phyloP scores from a whole-genome alignment of 2,888 invertebrate genomes.

The Tiphia femorata region DNA sequence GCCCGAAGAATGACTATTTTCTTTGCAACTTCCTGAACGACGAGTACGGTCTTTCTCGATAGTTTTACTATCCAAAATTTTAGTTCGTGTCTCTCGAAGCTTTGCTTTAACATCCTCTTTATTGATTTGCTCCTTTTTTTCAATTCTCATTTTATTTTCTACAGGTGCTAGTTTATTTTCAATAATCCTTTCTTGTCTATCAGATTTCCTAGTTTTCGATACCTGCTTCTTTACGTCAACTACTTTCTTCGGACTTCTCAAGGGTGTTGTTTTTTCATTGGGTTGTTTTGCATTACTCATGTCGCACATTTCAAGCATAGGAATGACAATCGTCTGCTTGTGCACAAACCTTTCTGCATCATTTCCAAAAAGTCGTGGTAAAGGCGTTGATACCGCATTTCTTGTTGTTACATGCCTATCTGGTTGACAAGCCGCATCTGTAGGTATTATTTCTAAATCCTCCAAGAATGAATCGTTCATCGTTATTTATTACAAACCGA shows the following conservation, averaged over 20 bases:
- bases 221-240: conserved; percentile 27
- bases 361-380: conserved; percentile 6
- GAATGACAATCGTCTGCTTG: conserved; percentile 1
- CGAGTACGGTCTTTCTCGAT: conserved; percentile 18
- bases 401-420: conserved; percentile 57
- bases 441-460: conserved; percentile 50
- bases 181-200: conserved; percentile 25
- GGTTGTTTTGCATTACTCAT: conserved; percentile 10
- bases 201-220: conserved; percentile 18
- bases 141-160: conserved; percentile 31
- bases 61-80: conserved; percentile 27
- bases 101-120: conserved; percentile 31
- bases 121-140: conserved; percentile 20
- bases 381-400: conserved; percentile 37
- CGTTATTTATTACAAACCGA: no score
- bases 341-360: conserved; percentile 12
- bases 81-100: conserved; percentile 22
- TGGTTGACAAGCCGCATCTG: conserved; percentile 25
- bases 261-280: neutral
- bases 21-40: conserved; percentile 37
- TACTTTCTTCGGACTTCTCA: neutral
- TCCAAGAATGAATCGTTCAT: conserved; percentile 63
- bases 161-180: conserved; percentile 33
- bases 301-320: neutral
- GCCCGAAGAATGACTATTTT: conserved; percentile 44